These are phyloP conservation scores for Vanessa atalanta DNA, from an alignment of 1,140 invertebrate genomes.

Conservation along the genomic window DNA sequence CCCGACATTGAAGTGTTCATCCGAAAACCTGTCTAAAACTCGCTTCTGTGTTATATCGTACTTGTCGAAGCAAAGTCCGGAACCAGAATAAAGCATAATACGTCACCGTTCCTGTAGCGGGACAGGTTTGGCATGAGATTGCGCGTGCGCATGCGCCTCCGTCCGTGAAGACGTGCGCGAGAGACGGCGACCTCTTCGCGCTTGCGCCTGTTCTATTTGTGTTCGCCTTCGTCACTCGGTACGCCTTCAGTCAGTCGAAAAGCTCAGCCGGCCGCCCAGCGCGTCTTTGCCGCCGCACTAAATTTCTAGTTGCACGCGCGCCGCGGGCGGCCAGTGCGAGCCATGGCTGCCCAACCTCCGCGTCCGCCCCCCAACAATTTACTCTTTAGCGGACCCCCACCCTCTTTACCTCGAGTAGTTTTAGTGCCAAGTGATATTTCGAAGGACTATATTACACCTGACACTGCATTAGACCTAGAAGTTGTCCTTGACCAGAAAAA, in stretches of 20 bases:
- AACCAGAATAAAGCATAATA: constrained; percentile 71
- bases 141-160: constrained; percentile 77
- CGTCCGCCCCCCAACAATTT: constrained; percentile 72
- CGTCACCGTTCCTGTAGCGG: constrained; percentile 65
- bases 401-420: constrained; percentile 63
- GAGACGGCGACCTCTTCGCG: constrained; percentile 77
- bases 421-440: constrained; percentile 57
- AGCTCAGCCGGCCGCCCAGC: constrained; percentile 74
- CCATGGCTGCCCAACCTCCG: constrained; percentile 77
- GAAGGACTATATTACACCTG: constrained; percentile 35
- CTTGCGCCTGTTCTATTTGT: constrained; percentile 78
- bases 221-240: constrained; percentile 76
- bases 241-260: constrained; percentile 77
- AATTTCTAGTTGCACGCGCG: constrained; percentile 61
- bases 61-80: constrained; percentile 58
- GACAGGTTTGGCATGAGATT: constrained; percentile 73
- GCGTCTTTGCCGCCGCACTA: constrained; percentile 64
- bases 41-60: constrained; percentile 40
- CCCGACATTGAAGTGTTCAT: constrained; percentile 63
- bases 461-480: constrained; percentile 40
- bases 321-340: constrained; percentile 66
- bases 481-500: constrained; percentile 53
- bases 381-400: constrained; percentile 67
- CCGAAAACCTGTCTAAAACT: constrained; percentile 59
- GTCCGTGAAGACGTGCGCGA: constrained; percentile 77